These are phyloP conservation scores for Tichodroma muraria DNA, from an alignment of 2,113 vertebrate species.

Conservation along the genomic window DNA sequence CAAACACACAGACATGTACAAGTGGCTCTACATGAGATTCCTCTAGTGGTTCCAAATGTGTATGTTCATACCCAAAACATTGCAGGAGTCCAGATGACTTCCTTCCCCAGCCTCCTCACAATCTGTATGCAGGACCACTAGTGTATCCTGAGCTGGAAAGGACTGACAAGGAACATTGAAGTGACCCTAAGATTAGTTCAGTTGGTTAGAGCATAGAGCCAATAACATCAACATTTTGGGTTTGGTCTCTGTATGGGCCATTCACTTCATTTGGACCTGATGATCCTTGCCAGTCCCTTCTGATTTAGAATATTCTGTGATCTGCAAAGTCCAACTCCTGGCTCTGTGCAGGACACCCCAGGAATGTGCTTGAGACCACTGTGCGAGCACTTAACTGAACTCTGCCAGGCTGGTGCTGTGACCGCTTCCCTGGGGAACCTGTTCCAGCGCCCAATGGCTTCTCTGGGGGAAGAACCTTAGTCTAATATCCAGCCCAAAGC, in stretches of 20 bases:
- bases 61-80: neutral
- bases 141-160: neutral
- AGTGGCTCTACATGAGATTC: neutral
- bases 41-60: neutral
- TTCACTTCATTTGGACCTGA: neutral
- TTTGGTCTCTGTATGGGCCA: neutral
- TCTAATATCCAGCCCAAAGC: neutral
- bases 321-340: neutral
- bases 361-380: neutral
- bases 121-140: neutral
- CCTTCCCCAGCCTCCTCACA: neutral
- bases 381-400: neutral
- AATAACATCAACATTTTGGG: neutral
- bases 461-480: neutral
- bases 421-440: too few species aligned
- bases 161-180: neutral
- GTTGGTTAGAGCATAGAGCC: neutral
- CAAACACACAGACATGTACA: neutral
- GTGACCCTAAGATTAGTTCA: neutral
- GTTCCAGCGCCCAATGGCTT: neutral
- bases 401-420: neutral
- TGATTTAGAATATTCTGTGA: neutral
- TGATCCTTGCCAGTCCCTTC: neutral
- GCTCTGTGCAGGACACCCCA: neutral
- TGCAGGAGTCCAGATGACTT: neutral